Conservation (phyloP, 2,888 invertebrate species). For the Acanthacorydalis orientalis region DNA sequence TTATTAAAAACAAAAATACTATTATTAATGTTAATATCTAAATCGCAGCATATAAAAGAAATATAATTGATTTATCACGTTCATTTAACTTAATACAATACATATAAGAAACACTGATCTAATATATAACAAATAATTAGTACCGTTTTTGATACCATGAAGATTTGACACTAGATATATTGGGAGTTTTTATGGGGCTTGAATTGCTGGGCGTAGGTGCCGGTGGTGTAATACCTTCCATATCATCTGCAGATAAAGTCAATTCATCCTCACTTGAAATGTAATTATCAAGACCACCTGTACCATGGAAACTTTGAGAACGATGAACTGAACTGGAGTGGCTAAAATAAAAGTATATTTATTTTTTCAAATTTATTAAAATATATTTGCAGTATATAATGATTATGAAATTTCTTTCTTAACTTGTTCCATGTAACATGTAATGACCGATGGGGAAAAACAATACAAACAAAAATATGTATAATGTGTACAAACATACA, state of each 20-base stretch:
- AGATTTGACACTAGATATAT: background rate
- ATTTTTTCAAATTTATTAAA: background rate
- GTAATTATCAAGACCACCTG: conserved; percentile 25
- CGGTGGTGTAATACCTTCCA: conserved; percentile 27
- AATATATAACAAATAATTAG: background rate
- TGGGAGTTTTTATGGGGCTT: conserved; percentile 2
- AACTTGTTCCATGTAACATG: too few relatives aligned
- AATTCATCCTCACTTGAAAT: conserved; percentile 24
- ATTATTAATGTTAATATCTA: too few relatives aligned
- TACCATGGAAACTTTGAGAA: conserved; percentile 29
- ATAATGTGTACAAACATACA: too few relatives aligned
- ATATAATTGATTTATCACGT: too few relatives aligned
- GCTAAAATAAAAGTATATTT: conserved; percentile 11
- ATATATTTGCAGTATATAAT: too few relatives aligned
- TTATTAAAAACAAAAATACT: too few relatives aligned
- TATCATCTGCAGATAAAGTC: conserved; percentile 26
- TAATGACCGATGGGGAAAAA: background rate
- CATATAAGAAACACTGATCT: too few relatives aligned
- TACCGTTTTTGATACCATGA: background rate
- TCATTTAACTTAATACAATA: too few relatives aligned
- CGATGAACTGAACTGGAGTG: conserved; percentile 28
- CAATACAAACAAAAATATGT: background rate
- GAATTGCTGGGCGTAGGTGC: conserved; percentile 24
- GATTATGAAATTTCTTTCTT: too few relatives aligned
- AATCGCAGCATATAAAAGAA: too few relatives aligned